Base-by-base conservation (phyloP, 2,113 vertebrate species). In the Plectropomus leopardus region DNA sequence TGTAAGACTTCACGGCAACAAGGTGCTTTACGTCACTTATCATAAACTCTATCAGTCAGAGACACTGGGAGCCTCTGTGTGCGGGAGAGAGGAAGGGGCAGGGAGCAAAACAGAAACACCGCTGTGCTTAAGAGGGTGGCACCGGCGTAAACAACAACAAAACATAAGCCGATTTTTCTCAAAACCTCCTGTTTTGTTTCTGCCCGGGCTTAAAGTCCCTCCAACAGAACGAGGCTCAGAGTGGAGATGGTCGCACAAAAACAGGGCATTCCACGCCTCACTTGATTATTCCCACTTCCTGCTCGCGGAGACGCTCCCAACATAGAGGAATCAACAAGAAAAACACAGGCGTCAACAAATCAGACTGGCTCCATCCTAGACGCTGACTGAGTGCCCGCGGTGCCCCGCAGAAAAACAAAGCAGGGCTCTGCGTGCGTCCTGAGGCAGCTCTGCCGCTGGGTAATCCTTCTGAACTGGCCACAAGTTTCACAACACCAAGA, bases 241-340 rank as follows among this genome's bases (percentile, higher is more conserved):
- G 60, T 63, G 47, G 64, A 80, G 71, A 73, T 57, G 77, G 47
- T n/a, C 61, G 45, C 86, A 90, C 85, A 88, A 93, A 93, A 93
- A 94, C 90, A 90, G 77, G 76, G 80, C 94, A 93, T 94, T 93
- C 94, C 79, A 85, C 11, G 5, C 34, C 72, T 88, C 83, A 69
- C 92, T 90, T 93, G 88, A 93, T 95, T 94, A 94, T 94, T 94
- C 87, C 80, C 57, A 54, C 91, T 92, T 95, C 92, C 94, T 93
- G 85, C 60, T 77, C 3, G 16, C 47, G 77, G 58, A 83, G 66
- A 90, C 83, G 54, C 89, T 93, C 86, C 87, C 91, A 79, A 91
- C 78, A 71, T 59, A 87, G 85, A 92, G 84, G 75, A 94, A 93
- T 94, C 92, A 93, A 93, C 91, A 95, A 91, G 84, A 94, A 86